A percentile compares a stretch with the other conserved stretches of the same genome.
Conservation (phyloP, 2,113 vertebrate genomes). For the Narcine bancroftii region DNA sequence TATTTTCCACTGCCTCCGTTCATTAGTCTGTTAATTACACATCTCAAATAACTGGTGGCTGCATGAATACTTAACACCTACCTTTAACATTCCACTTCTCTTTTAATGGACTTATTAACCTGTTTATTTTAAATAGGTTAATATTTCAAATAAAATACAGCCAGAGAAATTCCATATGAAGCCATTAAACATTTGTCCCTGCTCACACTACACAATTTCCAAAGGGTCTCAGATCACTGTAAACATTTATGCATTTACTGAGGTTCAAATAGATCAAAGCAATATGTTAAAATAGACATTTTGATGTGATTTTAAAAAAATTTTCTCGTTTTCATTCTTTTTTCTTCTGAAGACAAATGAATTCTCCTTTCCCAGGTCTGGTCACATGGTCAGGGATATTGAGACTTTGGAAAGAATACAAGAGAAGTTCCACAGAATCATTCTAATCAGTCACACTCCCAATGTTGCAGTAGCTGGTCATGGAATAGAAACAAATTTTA, state of each 20-base stretch:
- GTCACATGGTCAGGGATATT: neutral
- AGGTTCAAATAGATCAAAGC: neutral
- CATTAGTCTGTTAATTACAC: neutral
- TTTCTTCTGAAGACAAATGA: neutral
- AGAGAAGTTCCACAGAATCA: neutral
- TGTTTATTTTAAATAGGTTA: constrained; percentile 9
- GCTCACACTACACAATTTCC: neutral
- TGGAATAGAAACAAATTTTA: too few species aligned
- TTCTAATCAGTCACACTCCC: too few species aligned
- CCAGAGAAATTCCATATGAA: neutral
- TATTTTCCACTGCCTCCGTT: neutral
- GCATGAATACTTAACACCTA: neutral
- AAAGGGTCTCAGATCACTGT: neutral
- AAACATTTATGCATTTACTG: neutral
- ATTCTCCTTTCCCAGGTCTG: neutral
- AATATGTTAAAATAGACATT: neutral
- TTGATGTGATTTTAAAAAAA: neutral
- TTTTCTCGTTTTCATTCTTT: neutral
- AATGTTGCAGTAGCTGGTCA: too few species aligned
- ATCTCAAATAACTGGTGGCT: neutral
- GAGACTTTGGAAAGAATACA: neutral
- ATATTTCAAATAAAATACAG: constrained; percentile 1
- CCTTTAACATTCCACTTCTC: neutral
- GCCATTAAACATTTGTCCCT: neutral
- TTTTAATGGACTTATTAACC: constrained; percentile 12